Percentiles rank a stretch among this genome's conserved stretches.
Conservation (phyloP, 2,888 invertebrate species). For the Agriopis leucophaearia region DNA sequence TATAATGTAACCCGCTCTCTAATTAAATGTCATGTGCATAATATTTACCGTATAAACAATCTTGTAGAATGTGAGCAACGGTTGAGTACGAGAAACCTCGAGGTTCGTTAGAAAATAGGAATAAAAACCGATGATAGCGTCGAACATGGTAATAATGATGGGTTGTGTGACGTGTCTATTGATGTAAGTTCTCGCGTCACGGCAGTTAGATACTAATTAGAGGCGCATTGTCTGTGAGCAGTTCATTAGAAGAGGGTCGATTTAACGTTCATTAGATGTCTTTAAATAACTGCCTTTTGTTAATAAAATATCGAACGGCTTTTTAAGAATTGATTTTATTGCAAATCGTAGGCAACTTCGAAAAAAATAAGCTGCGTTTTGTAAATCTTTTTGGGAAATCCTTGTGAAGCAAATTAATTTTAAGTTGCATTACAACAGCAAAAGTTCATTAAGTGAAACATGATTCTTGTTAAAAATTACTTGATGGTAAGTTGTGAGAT, state of each 20-base stretch:
- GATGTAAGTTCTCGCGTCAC: conserved; percentile 12
- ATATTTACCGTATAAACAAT: conserved; percentile 59
- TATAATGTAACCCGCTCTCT: conserved; percentile 67
- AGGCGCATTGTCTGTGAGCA: conserved; percentile 13
- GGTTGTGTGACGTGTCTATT: conserved; percentile 25
- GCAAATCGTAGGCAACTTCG: neutral
- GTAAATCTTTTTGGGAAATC: neutral
- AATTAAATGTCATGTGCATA: conserved; percentile 76
- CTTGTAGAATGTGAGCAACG: conserved; percentile 68
- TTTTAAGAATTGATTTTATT: neutral
- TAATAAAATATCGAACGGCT: neutral
- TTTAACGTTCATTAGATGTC: conserved; percentile 10
- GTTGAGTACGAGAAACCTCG: conserved; percentile 55
- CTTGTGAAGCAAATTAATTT: neutral
- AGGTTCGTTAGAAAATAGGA: conserved; percentile 56
- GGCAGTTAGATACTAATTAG: conserved; percentile 14
- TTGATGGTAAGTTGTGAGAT: conserved; percentile 73
- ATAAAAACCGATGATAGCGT: conserved; percentile 57
- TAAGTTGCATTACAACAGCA: conserved; percentile 52
- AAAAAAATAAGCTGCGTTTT: neutral
- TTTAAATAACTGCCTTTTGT: conserved; percentile 9
- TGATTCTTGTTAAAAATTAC: conserved; percentile 75
- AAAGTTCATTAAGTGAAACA: conserved; percentile 64
- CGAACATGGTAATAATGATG: conserved; percentile 46
- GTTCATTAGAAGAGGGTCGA: conserved; percentile 21